These are phyloP conservation scores for Halesus radiatus DNA, from an alignment of 1,140 invertebrate genomes.

Conservation along the genomic window DNA sequence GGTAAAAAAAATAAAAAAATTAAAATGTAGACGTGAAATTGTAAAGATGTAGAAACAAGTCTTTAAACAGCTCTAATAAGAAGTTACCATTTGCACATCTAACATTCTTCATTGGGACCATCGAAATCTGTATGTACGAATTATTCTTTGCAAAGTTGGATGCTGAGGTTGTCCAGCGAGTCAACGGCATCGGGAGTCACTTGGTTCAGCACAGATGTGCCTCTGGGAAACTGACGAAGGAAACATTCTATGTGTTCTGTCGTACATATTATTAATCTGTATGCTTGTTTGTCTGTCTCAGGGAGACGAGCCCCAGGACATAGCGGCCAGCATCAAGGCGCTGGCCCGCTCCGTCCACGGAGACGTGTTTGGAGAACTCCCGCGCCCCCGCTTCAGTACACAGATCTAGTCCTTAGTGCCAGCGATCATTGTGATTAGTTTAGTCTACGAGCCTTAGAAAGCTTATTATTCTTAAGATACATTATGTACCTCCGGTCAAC, in stretches of 20 bases:
- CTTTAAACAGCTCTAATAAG: no score
- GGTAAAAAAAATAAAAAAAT: no score
- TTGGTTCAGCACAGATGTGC: no score
- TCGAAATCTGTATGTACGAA: no score
- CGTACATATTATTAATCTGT: background rate
- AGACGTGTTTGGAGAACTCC: conserved; percentile 88
- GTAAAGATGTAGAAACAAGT: no score
- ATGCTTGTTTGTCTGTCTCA: background rate
- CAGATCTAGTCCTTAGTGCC: conserved; percentile 73
- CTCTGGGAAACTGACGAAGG: no score
- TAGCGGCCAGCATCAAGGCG: conserved; percentile 89
- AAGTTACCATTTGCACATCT: no score
- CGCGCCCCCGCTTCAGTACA: conserved; percentile 84
- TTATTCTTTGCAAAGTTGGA: no score
- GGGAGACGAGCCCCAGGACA: conserved; percentile 72
- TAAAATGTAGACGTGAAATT: no score
- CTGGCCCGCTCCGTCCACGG: conserved; percentile 88
- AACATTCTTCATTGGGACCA: no score
- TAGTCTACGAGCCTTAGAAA: conserved; percentile 24
- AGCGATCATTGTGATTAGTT: conserved; percentile 30
- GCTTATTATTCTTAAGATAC: conserved; percentile 42
- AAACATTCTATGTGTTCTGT: background rate
- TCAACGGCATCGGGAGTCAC: no score
- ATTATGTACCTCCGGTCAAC: conserved; percentile 49
- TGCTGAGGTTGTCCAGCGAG: no score